These are phyloP conservation scores for Gibbula magus DNA, from an alignment of 2,888 invertebrate genomes.

Conservation along the genomic window DNA sequence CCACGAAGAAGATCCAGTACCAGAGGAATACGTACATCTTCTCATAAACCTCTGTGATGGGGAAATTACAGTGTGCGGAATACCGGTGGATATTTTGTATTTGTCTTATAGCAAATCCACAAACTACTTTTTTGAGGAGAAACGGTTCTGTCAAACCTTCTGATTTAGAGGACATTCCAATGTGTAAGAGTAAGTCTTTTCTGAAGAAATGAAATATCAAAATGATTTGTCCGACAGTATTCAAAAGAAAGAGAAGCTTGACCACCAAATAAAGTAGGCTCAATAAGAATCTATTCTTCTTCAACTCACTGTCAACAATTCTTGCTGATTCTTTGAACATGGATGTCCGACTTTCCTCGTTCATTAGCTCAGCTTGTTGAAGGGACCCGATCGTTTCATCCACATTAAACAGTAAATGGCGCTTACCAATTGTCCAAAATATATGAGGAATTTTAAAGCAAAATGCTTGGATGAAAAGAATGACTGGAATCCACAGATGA, in stretches of 20 bases:
- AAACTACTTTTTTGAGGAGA: not conserved
- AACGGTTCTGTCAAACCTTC: too few species aligned
- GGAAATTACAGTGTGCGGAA: not conserved
- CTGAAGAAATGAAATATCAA: not conserved
- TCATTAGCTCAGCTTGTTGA: not conserved
- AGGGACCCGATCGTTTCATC: not conserved
- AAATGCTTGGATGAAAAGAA: too few species aligned
- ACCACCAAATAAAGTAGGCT: not conserved
- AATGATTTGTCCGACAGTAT: not conserved
- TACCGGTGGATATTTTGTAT: not conserved
- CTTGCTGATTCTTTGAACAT: not conserved
- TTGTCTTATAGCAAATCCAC: not conserved
- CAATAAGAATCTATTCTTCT: not conserved
- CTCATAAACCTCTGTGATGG: not conserved
- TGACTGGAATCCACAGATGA: too few species aligned
- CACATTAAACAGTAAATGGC: too few species aligned
- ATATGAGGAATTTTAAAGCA: too few species aligned
- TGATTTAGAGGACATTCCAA: not conserved
- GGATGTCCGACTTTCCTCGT: not conserved
- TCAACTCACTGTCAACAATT: not conserved
- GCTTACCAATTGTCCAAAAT: too few species aligned
- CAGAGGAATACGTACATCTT: not conserved
- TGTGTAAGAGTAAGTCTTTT: not conserved
- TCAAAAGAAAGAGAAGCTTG: not conserved
- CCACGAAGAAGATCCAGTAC: too few species aligned